These are phyloP conservation scores for Hetaerina americana DNA, from an alignment of 1,140 invertebrate species.

Conservation along the genomic window DNA sequence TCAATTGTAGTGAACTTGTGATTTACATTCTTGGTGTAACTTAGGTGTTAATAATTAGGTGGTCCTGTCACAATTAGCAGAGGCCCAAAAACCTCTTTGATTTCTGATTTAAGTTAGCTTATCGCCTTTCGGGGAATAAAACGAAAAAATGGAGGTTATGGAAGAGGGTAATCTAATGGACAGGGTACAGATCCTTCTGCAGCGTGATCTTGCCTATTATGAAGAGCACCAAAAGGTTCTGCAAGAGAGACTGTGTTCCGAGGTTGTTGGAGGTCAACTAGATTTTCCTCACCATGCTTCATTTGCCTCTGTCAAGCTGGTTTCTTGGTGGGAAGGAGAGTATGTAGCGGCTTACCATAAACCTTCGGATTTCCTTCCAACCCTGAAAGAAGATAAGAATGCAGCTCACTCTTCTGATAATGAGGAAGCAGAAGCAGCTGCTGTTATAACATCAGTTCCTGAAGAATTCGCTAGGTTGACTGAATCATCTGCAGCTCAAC, in stretches of 20 bases:
- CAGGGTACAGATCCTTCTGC: conserved; percentile 58
- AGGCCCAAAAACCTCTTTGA: too few species aligned
- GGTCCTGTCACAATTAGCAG: too few species aligned
- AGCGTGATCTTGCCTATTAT: conserved; percentile 66
- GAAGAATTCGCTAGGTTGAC: conserved; percentile 53
- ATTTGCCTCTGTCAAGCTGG: conserved; percentile 64
- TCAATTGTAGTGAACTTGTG: too few species aligned
- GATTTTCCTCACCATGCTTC: conserved; percentile 68
- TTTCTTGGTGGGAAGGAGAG: conserved; percentile 61
- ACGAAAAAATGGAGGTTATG: conserved; percentile 56
- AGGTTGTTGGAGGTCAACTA: conserved; percentile 56
- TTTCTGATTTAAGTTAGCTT: too few species aligned
- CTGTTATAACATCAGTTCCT: conserved; percentile 54
- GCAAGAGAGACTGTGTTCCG: conserved; percentile 55
- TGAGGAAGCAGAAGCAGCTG: conserved; percentile 23
- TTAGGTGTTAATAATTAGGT: too few species aligned
- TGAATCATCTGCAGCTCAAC: conserved; percentile 16
- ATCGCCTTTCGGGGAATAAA: background rate
- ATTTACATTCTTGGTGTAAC: too few species aligned
- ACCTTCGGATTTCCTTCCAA: conserved; percentile 33
- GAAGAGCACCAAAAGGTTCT: conserved; percentile 63
- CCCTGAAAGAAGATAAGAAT: conserved; percentile 6
- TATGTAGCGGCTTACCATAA: conserved; percentile 40
- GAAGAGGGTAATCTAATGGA: conserved; percentile 76
- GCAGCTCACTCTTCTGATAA: conserved; percentile 21